Evolutionary conservation across 1,140 invertebrate species (phyloP).

Genomic region (Cephus cinctus): DNA sequence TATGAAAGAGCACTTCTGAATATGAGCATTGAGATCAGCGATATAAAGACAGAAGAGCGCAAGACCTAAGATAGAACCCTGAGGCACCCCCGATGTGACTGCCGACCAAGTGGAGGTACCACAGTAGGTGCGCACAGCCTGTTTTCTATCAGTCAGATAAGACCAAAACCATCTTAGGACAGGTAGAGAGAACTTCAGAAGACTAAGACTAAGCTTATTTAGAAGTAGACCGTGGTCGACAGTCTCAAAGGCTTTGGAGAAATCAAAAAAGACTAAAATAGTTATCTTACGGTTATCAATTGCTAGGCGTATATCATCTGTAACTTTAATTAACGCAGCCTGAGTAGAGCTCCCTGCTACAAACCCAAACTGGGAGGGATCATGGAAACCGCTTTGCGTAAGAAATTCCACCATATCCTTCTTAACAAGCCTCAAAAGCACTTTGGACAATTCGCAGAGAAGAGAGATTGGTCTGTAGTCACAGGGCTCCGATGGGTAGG

Average conservation of each 20-base stretch:
- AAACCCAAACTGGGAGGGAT: background rate
- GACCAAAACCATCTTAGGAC: too few species aligned
- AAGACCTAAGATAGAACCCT: too few species aligned
- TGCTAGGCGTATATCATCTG: background rate
- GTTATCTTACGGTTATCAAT: background rate
- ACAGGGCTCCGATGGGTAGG: background rate
- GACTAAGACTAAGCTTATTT: background rate
- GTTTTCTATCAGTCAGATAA: too few species aligned
- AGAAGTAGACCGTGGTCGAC: background rate
- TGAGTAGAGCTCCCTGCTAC: background rate
- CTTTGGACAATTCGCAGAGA: background rate
- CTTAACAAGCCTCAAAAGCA: background rate
- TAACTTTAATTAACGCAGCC: background rate
- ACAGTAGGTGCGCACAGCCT: too few species aligned
- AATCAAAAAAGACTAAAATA: conserved; percentile 8
- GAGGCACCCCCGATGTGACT: too few species aligned
- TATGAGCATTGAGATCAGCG: too few species aligned
- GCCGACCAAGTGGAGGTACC: too few species aligned
- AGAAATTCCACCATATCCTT: too few species aligned
- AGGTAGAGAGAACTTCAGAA: too few species aligned
- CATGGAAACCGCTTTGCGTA: too few species aligned
- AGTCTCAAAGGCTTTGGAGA: conserved; percentile 6
- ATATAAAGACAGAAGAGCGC: too few species aligned
- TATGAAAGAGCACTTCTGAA: too few species aligned
- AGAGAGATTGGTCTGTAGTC: background rate